Base-by-base conservation (phyloP, 37 sponge, comb jelly and placozoan genomes). In the Halichondria panicea region DNA sequence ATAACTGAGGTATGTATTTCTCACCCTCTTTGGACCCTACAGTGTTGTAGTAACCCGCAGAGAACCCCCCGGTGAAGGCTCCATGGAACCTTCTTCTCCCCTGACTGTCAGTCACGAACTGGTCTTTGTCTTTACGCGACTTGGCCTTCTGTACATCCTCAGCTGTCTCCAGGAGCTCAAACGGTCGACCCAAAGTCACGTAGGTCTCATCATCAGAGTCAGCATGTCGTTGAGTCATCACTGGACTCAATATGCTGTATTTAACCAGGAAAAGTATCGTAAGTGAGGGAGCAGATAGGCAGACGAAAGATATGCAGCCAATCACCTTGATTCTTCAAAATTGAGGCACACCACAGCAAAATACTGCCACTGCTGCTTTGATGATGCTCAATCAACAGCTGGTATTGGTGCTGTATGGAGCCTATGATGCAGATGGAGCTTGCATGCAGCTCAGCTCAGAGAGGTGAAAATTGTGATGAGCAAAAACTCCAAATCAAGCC, bases 61-160 rank as follows among this genome's bases (percentile, higher is more conserved):
- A 97, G 77, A 97, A 97, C 30, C 99, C 99, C 35, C 99, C 99
- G 15, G 99, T 97, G 72, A 97, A 97, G 5, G 99, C 99, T 15
- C 99, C 99, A 75, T 97, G 99, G 55, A 97, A 97, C 43, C 99
- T 79, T 28, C 93, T 74, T 40, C 97, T 82, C 22, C 91, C 94
- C 37, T 87, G 72, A 22, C 83, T 75, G 46, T 96, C 97, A 18
- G 75, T 84, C 25, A 90, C 95, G 48, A 87, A 79, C 22, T 76
- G 72, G 19, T 91, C 87, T 54, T 78, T 84, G 6, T 77, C 81
- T 66, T 83, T 79, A 45, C 55, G 66, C 6, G 48, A 28, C 58
- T 83, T 90, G 43, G 71, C 84, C 39, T 81, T 66, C 61, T 78
- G 76, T 7, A 79, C 55, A 44, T 85, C 94, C 22, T 89, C 88